Evolutionary conservation across 2,888 invertebrate species (phyloP), one percentile per base, ranked within the genome.

Genomic region (Hydriomena furcata): DNA sequence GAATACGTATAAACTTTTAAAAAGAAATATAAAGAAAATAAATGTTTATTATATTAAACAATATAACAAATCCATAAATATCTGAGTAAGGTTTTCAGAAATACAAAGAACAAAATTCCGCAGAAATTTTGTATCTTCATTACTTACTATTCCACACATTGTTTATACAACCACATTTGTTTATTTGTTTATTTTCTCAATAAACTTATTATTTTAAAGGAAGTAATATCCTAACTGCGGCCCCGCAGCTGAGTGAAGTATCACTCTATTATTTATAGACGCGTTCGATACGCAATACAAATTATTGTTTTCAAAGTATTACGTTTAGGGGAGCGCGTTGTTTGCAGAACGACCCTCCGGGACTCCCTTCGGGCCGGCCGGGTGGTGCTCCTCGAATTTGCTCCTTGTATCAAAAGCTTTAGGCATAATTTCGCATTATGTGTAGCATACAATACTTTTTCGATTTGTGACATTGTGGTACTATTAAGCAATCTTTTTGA

Each of bases 281-380:
- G 82, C 87, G 87, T 90, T 89, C 90, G 89, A 89, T 90, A 90
- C 90, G 90, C 88, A 89, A 90, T 89, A 90, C 89, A 89, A 90
- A 90, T 90, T 89, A 89, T 90, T 90, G 89, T 90, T 90, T 89
- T 90, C 90, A 89, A 90, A 90, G 90, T 90, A 90, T 90, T 89
- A 87, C 88, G 87, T 88, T 89, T 87, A 88, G 88, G 90, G 90
- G 88, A 84, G 81, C 79, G 71, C 77, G 76, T 77, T 89, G 90
- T 90, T 90, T 89, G 86, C 79, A 69, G 74, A 86, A 77, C 84
- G 84, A 86, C 90, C 90, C 90, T 84, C 77, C 54, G 80, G 80
- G 76, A 71, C 66, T 66, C 74, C 73, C 76, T 64, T 56, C 62
- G 61, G 60, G 55, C 54, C 63, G 59, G 58, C 52, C 48, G 35